phyloP scores from a whole-genome alignment of 2,888 invertebrate genomes.

The Apamea sordens region DNA sequence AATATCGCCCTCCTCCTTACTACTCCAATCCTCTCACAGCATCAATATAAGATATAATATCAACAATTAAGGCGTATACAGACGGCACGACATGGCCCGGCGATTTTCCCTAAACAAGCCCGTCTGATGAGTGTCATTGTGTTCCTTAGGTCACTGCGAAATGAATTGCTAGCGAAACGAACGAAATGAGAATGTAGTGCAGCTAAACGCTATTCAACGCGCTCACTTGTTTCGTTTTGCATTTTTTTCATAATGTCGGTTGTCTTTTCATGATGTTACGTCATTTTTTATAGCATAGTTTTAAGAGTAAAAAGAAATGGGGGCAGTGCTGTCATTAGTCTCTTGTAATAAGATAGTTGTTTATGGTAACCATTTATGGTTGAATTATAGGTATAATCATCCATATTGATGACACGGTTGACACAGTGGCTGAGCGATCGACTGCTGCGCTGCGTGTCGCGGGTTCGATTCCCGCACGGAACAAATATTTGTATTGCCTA shows the following conservation, averaged over 20 bases:
- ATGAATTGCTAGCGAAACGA: slow-evolving; percentile 63
- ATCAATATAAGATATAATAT: slow-evolving; percentile 62
- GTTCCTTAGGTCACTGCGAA: slow-evolving; percentile 65
- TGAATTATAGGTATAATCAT: neutral
- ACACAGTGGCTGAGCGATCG: no score
- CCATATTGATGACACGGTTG: no score
- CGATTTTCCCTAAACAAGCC: slow-evolving; percentile 85
- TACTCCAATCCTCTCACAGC: neutral
- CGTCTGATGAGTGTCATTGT: slow-evolving; percentile 86
- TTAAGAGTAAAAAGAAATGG: neutral
- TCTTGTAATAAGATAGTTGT: neutral
- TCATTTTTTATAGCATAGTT: slow-evolving; percentile 1
- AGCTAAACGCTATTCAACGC: slow-evolving; percentile 60
- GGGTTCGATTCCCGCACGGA: no score
- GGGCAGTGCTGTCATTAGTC: neutral
- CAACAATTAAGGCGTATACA: slow-evolving; percentile 81
- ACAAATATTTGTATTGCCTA: no score
- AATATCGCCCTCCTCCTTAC: slow-evolving; percentile 1
- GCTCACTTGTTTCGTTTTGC: slow-evolving; percentile 45
- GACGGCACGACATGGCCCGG: slow-evolving; percentile 66
- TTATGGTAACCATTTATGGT: neutral
- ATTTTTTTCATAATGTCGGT: slow-evolving; percentile 42
- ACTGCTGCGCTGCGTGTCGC: no score
- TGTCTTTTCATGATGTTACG: slow-evolving; percentile 34
- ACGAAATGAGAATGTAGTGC: slow-evolving; percentile 59